Conservation (phyloP, 2,888 invertebrate genomes). For the Philonicus albiceps region DNA sequence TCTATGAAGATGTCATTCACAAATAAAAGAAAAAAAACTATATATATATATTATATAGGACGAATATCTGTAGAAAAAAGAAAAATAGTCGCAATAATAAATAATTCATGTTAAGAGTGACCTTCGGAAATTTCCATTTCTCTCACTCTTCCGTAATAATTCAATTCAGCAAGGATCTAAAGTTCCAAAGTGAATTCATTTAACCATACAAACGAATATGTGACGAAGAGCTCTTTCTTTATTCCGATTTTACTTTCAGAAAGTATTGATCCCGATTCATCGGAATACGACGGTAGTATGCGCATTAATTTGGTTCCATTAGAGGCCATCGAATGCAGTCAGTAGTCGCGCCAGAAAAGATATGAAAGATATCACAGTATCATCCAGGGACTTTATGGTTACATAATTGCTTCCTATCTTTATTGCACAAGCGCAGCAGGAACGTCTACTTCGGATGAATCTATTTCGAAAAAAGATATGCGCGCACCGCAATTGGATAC, state of each 20-base stretch:
- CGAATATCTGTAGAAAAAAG: not conserved
- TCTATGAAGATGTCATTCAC: not conserved
- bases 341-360: not conserved
- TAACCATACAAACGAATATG: not conserved
- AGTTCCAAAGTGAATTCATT: not conserved
- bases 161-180: not conserved
- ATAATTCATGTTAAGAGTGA: not conserved
- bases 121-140: constrained; percentile 3
- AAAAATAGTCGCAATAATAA: not conserved
- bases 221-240: not conserved
- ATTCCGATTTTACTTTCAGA: constrained; percentile 12
- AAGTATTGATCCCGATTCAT: not conserved
- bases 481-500: not conserved
- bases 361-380: not conserved
- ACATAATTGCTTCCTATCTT: constrained; percentile 3
- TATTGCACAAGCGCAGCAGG: not conserved
- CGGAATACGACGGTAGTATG: constrained; percentile 8
- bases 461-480: not conserved
- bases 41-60: too few relatives aligned
- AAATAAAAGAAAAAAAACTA: not conserved
- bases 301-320: constrained; percentile 1
- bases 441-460: not conserved
- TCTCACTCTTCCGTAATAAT: constrained; percentile 5
- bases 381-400: not conserved
- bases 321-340: not conserved